Base-by-base conservation (phyloP, 2,888 invertebrate genomes). In the Ganaspis brasiliensis region DNA sequence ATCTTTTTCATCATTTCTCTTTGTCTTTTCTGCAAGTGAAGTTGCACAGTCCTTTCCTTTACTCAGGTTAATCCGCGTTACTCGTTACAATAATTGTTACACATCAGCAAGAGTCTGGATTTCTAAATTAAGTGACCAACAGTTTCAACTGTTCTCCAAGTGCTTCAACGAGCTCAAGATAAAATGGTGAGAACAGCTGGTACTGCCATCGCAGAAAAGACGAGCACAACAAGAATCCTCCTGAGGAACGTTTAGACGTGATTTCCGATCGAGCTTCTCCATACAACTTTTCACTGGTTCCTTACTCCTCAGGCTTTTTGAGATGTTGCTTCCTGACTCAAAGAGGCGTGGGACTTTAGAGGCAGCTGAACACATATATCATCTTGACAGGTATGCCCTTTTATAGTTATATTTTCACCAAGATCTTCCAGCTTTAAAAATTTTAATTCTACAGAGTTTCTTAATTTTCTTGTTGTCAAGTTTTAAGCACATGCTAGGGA, bases 381-480 rank as follows among this genome's bases (percentile, higher is more conserved):
- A 67, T n/a, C 45, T 10, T n/a, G n/a, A 67, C 67, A 67, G 67
- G 67, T 67, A 67, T 67, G 40, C 9, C n/a, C 24, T 67, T 45
- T 24, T 52, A 21, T 19, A 56, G 31, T 31, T 4, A 56, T 10
- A 19, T 56, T 56, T 26, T 14, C 56, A 56, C 19, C 56, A 56
- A 21, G 55, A 19, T 55, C 55, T 49, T 49, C n/a, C 61, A 31
- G 19, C 19, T 24, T 24, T 12, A 57, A 26, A 26, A 37, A 8
- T 63, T 21, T 19, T 12, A 12, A 19, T 16, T 40, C 37, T 63
- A 10, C 37, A 16, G 19, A 21, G 16, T 49, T n/a, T 24, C 12
- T 21, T n/a, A n/a, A 61, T 59, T 2, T 8, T 31, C 35, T 61
- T 16, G 10, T 61, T 10, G 16, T 19, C 61, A 2, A 35, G 35